Conservation (phyloP, 1,140 invertebrate species). For the Chironomus striatipennis region DNA sequence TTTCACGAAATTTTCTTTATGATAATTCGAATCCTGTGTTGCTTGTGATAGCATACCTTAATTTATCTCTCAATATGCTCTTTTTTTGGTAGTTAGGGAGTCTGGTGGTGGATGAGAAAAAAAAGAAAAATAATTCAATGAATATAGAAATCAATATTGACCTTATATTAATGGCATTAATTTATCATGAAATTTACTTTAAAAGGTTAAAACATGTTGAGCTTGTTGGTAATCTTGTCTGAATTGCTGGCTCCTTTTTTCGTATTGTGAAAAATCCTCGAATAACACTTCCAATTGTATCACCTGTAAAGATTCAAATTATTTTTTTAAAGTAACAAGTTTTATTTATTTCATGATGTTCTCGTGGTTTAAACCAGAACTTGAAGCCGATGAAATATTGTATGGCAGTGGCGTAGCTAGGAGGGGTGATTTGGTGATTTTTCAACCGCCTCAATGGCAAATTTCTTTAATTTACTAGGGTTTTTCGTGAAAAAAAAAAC, state of each 20-base stretch:
- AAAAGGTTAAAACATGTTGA: constrained; percentile 99
- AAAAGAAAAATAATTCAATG: too few relatives aligned
- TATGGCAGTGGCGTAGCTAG: too few relatives aligned
- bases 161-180: not conserved
- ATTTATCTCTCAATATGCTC: constrained; percentile 86
- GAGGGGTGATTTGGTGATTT: too few relatives aligned
- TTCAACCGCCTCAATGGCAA: too few relatives aligned
- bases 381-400: too few relatives aligned
- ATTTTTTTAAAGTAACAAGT: too few relatives aligned
- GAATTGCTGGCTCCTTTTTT: constrained; percentile 74
- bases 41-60: constrained; percentile 93
- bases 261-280: constrained; percentile 96
- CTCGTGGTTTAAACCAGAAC: too few relatives aligned
- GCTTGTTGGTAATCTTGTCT: constrained; percentile 92
- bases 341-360: too few relatives aligned
- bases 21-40: constrained; percentile 98
- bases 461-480: too few relatives aligned
- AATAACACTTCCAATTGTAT: constrained; percentile 72
- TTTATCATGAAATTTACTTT: constrained; percentile 46
- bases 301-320: constrained; percentile 27
- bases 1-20: constrained; percentile 43
- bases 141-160: not conserved
- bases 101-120: not conserved
- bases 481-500: too few relatives aligned
- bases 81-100: constrained; percentile 98